Base-by-base conservation (phyloP, 2,113 vertebrate genomes). In the Raja brachyura region DNA sequence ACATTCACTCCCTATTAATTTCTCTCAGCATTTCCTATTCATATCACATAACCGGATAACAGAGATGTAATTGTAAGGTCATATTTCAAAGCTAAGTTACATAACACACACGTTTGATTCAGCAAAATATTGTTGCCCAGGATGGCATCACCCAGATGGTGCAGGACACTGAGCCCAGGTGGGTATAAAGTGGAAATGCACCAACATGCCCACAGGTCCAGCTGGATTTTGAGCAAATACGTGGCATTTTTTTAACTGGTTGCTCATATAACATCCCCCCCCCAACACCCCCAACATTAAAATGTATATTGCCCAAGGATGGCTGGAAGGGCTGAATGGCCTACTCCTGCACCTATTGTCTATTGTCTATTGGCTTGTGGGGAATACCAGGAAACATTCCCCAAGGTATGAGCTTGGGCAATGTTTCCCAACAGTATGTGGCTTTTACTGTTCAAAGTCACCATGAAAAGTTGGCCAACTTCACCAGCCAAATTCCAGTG, bases 21-120 rank as follows among this genome's bases (percentile, higher is more conserved):
- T 73, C 90, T 54, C 39, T 73, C 88, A 48, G 90, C 90, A 92
- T 73, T 92, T 92, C 90, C 66, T 54, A 28, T 92, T 33, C 39
- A 22, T 14, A 39, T 73, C 70, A 28, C 54, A 39, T 10, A 48
- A 74, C 66, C 22, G 22, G 9, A n/a, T 66, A 33, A 90, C 31
- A 6, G 68, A 54, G 25, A 33, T 2, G 20, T 33, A 25, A 14
- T 14, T 5, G 28, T 4, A 22, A 18, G 68, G 66, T 73, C 73
- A 73, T 48, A 54, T 74, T 92, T 74, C 39, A 25, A 73, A 54
- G 48, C 59, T 28, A 74, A 33, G 39, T 28, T 25, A 11, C 90
- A 39, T 33, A 48, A 73, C 68, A 14, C 22, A 3, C 90, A 7
- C 68, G 54, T 73, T 54, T 73, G 33, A 92, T 22, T 92, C 66